Percentiles rank a stretch among this genome's conserved stretches.
Evolutionary conservation across 2,113 vertebrate species (phyloP).

Genomic region (Scortum barcoo): DNA sequence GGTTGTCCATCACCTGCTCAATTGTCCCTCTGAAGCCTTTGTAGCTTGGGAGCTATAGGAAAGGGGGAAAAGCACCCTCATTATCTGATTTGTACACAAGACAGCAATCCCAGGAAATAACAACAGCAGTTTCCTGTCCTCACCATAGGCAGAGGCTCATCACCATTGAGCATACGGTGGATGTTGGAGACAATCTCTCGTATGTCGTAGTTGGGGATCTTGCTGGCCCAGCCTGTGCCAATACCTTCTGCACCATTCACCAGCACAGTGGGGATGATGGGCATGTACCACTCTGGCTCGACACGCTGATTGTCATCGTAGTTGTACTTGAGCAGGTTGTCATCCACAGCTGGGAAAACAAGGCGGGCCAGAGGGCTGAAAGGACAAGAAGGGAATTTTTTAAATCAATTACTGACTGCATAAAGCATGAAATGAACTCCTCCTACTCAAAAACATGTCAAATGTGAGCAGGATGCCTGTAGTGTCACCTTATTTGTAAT

Average conservation of each 20-base stretch:
- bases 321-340: constrained; percentile 92
- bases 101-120: background rate
- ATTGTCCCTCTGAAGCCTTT: constrained; percentile 96
- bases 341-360: constrained; percentile 91
- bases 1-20: constrained; percentile 90
- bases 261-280: constrained; percentile 94
- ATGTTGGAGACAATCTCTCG: constrained; percentile 94
- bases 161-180: constrained; percentile 90
- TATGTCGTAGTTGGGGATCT: constrained; percentile 92
- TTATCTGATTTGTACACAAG: background rate
- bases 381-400: background rate
- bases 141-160: constrained; percentile 94
- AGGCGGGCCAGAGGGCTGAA: constrained; percentile 90
- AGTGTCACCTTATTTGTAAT: background rate
- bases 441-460: fast-evolving
- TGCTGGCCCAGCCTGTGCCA: constrained; percentile 97
- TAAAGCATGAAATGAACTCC: background rate
- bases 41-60: constrained; percentile 91
- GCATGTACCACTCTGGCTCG: constrained; percentile 98
- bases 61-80: background rate
- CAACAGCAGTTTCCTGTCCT: constrained; percentile 31
- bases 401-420: background rate
- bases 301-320: constrained; percentile 97
- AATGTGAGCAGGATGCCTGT: background rate
- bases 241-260: constrained; percentile 96